Evolutionary conservation across 2,888 invertebrate genomes (phyloP), one percentile per base, ranked within the genome.

Genomic region (Clanis bilineata): DNA sequence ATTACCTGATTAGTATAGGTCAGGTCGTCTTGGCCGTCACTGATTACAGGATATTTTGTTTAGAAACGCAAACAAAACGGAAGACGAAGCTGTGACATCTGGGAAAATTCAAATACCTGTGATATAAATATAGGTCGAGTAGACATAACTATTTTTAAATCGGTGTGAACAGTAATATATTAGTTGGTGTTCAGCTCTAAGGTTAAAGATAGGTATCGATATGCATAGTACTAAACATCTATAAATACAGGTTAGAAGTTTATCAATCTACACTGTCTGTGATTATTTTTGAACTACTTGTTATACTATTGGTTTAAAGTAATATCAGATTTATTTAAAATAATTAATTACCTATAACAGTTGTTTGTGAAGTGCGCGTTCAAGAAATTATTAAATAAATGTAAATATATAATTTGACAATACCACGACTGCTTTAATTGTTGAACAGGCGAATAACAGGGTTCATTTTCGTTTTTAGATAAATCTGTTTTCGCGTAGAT

Each of bases 131-230:
- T 72, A 80, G 71, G 63, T 66, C 67, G 72, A 66, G 76, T 72
- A 70, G 74, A 75, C 74, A 75, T 74, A 63, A 76, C 79, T 90
- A 89, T 90, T 90, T 89, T 84, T 88, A 87, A 82, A 81, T 71
- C 72, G 59, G 69, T 69, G 70, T 73, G 77, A 76, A 78, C 77
- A 77, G 65, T 77, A 74, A 74, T 75, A 74, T 79, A 71, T 77
- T 70, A 73, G 64, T 67, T 60, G 71, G 64, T 61, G 72, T 73
- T 73, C 74, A 72, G 70, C 73, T 74, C 67, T 71, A 39, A 39
- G 38, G 39, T 51, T 39, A 51, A 18, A 41, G 10, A 43, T n/a
- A n/a, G n/a, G n/a, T 25, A 18, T 25, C 10, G 39, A 41, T 57
- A 56, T 41, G 12, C n/a, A n/a, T 18, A 9, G 18, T 7, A 18